Percentiles rank a stretch among this genome's conserved stretches.
phyloP scores from a whole-genome alignment of 2,888 invertebrate genomes.

The Melinaea menophilus region DNA sequence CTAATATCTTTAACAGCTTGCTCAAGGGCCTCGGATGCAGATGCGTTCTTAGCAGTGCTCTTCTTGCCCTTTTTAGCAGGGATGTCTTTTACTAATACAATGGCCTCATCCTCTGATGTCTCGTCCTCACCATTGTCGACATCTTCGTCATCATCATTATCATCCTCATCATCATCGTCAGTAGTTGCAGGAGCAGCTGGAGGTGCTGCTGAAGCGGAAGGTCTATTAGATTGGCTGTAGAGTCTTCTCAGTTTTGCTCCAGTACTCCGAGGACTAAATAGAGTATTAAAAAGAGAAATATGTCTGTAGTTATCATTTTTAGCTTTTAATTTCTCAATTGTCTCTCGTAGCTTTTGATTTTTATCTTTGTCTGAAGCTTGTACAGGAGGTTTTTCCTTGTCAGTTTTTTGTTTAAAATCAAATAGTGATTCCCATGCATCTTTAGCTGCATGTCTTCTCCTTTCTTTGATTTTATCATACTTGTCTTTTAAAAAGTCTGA shows the following conservation, averaged over 20 bases:
- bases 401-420: conserved; percentile 64
- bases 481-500: conserved; percentile 76
- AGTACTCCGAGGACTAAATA: conserved; percentile 48
- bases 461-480: conserved; percentile 80
- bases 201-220: neutral
- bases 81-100: conserved; percentile 43
- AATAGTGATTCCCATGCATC: conserved; percentile 70
- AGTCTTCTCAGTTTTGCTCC: conserved; percentile 7
- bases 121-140: conserved; percentile 37
- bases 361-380: conserved; percentile 67
- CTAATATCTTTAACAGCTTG: conserved; percentile 91
- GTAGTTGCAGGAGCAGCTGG: conserved; percentile 29
- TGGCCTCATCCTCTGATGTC: conserved; percentile 32
- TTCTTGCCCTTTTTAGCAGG: conserved; percentile 64
- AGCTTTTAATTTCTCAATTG: conserved; percentile 81
- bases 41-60: conserved; percentile 73
- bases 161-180: conserved; percentile 39
- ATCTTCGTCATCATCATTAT: conserved; percentile 46
- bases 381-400: conserved; percentile 60
- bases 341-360: conserved; percentile 73
- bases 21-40: conserved; percentile 74
- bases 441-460: conserved; percentile 74
- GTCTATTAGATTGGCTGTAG: neutral
- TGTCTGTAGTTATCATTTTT: conserved; percentile 78
- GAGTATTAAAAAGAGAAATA: conserved; percentile 51